Base-by-base conservation (phyloP, 2,797 vertebrate species). In the Sebastiscus albofasciatus region DNA sequence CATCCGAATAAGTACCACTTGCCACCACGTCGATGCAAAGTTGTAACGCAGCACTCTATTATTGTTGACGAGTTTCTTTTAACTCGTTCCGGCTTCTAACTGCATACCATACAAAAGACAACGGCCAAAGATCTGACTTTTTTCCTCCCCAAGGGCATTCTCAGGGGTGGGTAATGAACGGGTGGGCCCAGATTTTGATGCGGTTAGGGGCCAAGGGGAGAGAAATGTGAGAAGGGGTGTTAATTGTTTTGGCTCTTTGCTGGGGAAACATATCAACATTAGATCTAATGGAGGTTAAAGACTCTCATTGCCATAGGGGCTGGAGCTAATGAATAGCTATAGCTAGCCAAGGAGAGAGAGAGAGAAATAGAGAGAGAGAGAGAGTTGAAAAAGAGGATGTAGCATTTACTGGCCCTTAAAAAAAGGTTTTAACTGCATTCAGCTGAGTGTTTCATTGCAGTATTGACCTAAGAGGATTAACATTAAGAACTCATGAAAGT, bases 221-320 rank as follows among this genome's bases (percentile, higher is more conserved):
- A 95, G 96, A 97, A 96, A 97, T 97, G 96, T 97, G 96, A 95
- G 96, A 96, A 94, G 95, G 96, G 92, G 96, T 97, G 97, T 97
- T 95, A 96, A 93, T 96, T 96, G 96, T 97, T 97, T 97, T 96
- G 96, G 94, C 96, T 97, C 96, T 97, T 97, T 96, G 96, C 96
- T 94, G 92, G 96, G 92, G 93, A 96, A 96, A 95, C 92, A 95
- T 95, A 96, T 96, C 95, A 96, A 96, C 97, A 98, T 96, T 96
- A 97, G 96, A 96, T 94, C 95, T 91, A 94, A 95, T 90, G 85
- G 92, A 96, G 93, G 95, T 95, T 95, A 95, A 94, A 95, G 94
- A 93, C 92, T 94, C 92, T 91, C 87, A 92, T 91, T 93, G 94
- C 85, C 86, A 93, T 91, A 93, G 94, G 94, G 95, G 89, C 93